These are phyloP conservation scores for Cecropterus lyciades DNA, from an alignment of 1,140 invertebrate genomes.

Conservation along the genomic window DNA sequence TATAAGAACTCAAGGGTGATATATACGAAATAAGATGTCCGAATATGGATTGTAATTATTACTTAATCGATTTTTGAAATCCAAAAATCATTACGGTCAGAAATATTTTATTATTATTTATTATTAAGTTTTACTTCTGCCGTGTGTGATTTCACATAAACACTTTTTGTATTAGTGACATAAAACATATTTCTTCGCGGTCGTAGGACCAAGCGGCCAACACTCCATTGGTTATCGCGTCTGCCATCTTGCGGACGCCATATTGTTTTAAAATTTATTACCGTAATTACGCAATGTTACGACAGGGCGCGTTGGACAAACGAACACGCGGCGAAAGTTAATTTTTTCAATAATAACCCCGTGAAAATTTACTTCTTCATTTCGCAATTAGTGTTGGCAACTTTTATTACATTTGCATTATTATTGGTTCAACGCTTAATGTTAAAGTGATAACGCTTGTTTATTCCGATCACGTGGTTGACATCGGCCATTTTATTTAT, in stretches of 20 bases:
- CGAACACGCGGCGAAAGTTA: slow-evolving; percentile 49
- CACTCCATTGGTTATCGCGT: slow-evolving; percentile 53
- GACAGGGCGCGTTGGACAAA: slow-evolving; percentile 50
- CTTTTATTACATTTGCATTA: neutral
- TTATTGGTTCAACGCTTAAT: slow-evolving; percentile 3
- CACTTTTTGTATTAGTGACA: no score
- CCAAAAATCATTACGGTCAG: no score
- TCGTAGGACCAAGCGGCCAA: neutral
- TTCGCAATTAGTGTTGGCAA: slow-evolving; percentile 21
- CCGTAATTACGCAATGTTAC: slow-evolving; percentile 66
- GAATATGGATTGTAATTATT: no score
- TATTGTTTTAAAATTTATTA: slow-evolving; percentile 77
- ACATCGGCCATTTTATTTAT: neutral
- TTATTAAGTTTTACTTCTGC: no score
- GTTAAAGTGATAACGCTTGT: neutral
- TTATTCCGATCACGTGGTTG: neutral
- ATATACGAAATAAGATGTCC: no score
- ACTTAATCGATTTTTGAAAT: no score
- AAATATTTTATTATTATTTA: no score
- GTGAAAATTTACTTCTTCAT: slow-evolving; percentile 45
- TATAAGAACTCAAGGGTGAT: no score
- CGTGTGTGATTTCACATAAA: no score
- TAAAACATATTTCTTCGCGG: neutral
- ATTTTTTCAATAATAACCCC: slow-evolving; percentile 35
- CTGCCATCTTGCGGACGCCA: slow-evolving; percentile 62